Conservation (phyloP, 2,113 vertebrate species). For the Nerophis lumbriciformis region DNA sequence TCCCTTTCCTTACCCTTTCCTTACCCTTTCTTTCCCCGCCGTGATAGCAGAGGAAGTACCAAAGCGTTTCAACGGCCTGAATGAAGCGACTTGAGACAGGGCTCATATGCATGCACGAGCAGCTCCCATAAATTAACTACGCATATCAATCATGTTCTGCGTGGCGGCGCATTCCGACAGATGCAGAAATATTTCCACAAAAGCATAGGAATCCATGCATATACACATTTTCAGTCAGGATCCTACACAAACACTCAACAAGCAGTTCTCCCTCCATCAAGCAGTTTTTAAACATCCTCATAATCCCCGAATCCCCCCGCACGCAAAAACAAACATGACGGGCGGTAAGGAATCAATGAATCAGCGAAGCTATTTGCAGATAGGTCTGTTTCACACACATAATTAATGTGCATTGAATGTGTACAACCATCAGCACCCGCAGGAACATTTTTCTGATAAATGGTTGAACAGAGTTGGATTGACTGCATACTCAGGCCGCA, state of each 20-base stretch:
- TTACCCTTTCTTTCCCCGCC: constrained; percentile 1
- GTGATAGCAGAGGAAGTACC: constrained; percentile 25
- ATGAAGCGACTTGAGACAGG: constrained; percentile 55
- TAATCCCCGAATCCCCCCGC: constrained; percentile 29
- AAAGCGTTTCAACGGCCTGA: constrained; percentile 44
- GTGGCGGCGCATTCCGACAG: constrained; percentile 32
- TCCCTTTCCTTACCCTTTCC: constrained; percentile 1
- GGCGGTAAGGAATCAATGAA: constrained; percentile 61
- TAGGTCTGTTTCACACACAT: constrained; percentile 67
- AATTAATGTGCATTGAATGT: constrained; percentile 60
- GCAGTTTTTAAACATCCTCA: constrained; percentile 54
- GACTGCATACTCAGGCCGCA: constrained; percentile 44
- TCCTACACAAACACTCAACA: constrained; percentile 10
- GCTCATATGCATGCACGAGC: constrained; percentile 62
- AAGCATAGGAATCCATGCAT: constrained; percentile 1
- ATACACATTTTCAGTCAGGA: constrained; percentile 14
- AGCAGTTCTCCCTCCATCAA: constrained; percentile 40
- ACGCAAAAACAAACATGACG: constrained; percentile 68
- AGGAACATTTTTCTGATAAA: constrained; percentile 42
- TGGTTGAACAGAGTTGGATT: constrained; percentile 43
- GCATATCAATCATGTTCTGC: constrained; percentile 53
- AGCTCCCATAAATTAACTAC: constrained; percentile 53
- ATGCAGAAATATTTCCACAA: constrained; percentile 40
- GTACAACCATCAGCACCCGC: constrained; percentile 47
- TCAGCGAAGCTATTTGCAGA: constrained; percentile 57